A percentile compares a stretch with the other conserved stretches of the same genome.
These are phyloP conservation scores for Tamandua tetradactyla DNA, from an alignment of 2,797 vertebrate species.

Conservation along the genomic window DNA sequence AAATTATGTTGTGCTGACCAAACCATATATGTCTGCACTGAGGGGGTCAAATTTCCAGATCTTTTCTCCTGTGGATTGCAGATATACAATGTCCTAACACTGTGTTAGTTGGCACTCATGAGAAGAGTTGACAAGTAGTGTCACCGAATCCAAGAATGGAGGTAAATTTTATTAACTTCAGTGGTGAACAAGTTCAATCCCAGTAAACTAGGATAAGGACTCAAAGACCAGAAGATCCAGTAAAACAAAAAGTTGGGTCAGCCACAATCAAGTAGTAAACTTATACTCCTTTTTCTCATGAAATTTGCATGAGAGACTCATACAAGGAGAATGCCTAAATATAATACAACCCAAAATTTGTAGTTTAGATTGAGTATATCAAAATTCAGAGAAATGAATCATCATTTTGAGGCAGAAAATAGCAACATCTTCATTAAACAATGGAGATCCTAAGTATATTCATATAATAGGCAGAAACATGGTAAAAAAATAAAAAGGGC, in stretches of 20 bases:
- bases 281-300: not conserved
- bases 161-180: not conserved
- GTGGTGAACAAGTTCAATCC: not conserved
- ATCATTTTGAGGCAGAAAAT: not conserved
- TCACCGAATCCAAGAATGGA: not conserved
- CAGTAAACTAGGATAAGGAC: not conserved
- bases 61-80: not conserved
- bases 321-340: not conserved
- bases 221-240: not conserved
- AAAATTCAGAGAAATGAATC: not conserved
- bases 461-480: not conserved
- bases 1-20: not conserved
- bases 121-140: not conserved
- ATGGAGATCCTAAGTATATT: not conserved
- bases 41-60: not conserved
- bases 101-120: not conserved
- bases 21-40: not conserved
- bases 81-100: not conserved
- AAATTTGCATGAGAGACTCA: not conserved
- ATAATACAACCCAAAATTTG: not conserved
- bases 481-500: not conserved
- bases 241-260: not conserved
- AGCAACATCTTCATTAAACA: not conserved
- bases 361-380: not conserved
- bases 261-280: not conserved